A percentile compares a stretch with the other conserved stretches of the same genome.
Evolutionary conservation across 2,888 invertebrate genomes (phyloP).

Genomic region (Sabellastarte sp.): DNA sequence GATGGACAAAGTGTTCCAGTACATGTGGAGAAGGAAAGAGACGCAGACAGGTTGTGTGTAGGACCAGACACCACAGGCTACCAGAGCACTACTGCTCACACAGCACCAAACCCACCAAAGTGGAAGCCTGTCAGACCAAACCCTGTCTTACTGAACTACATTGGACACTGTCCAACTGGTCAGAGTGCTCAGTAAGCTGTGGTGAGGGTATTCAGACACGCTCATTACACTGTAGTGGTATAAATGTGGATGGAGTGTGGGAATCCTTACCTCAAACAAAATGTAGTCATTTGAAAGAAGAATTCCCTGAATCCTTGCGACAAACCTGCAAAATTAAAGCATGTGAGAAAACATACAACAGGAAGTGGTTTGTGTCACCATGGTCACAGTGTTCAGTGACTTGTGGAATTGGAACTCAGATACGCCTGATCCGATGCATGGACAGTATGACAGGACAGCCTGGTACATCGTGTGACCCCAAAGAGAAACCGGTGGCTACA

Average conservation of each 20-base stretch:
- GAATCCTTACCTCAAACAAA: too few relatives aligned
- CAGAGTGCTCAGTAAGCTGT: background rate
- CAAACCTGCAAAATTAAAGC: too few relatives aligned
- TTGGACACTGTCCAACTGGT: background rate
- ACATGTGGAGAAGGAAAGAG: slow-evolving; percentile 17
- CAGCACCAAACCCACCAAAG: background rate
- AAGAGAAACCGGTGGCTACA: too few relatives aligned
- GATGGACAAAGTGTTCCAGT: slow-evolving; percentile 71
- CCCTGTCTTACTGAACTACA: background rate
- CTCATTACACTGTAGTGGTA: too few relatives aligned
- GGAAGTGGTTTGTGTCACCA: background rate
- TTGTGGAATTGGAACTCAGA: slow-evolving; percentile 15
- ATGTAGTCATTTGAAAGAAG: too few relatives aligned
- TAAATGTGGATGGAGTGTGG: too few relatives aligned
- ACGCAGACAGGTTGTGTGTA: background rate
- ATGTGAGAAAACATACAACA: too few relatives aligned
- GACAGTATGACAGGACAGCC: too few relatives aligned
- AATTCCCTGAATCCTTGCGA: too few relatives aligned
- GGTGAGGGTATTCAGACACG: too few relatives aligned
- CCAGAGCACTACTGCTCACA: background rate
- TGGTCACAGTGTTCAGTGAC: slow-evolving; percentile 19
- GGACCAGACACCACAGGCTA: background rate
- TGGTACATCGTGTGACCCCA: too few relatives aligned
- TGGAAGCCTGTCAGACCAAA: background rate
- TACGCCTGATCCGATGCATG: slow-evolving; percentile 29